These are phyloP conservation scores for Peromyscus nudipes DNA, from an alignment of 2,797 vertebrate species.

Conservation along the genomic window DNA sequence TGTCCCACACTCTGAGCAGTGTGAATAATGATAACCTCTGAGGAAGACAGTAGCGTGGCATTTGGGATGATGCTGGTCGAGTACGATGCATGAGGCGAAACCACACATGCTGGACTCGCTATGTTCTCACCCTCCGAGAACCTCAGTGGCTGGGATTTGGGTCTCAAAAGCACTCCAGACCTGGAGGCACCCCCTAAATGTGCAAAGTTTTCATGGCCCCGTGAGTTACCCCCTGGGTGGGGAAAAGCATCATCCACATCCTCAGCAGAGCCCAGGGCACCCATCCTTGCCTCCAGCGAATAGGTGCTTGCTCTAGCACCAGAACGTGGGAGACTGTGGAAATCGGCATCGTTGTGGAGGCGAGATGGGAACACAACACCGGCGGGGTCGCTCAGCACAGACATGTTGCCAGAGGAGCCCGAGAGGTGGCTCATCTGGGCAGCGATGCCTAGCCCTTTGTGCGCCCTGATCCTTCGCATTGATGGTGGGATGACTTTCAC, in stretches of 20 bases:
- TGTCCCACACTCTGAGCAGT: constrained; percentile 86
- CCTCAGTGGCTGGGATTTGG: constrained; percentile 94
- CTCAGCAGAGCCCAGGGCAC: constrained; percentile 89
- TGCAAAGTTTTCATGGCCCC: constrained; percentile 90
- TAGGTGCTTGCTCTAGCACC: constrained; percentile 93
- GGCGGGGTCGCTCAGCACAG: constrained; percentile 91
- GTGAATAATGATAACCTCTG: constrained; percentile 93
- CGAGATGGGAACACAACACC: constrained; percentile 90
- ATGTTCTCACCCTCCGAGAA: constrained; percentile 89
- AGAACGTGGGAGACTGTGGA: constrained; percentile 95
- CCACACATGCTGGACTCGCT: constrained; percentile 90
- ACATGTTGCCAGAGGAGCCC: constrained; percentile 95
- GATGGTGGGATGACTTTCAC: constrained; percentile 96
- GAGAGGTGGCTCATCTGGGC: constrained; percentile 96
- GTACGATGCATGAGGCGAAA: constrained; percentile 95
- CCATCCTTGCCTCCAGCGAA: constrained; percentile 90
- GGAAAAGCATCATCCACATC: constrained; percentile 83
- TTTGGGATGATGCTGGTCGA: constrained; percentile 96
- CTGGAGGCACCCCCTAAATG: constrained; percentile 90
- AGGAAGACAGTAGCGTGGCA: constrained; percentile 93
- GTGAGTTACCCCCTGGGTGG: constrained; percentile 90
- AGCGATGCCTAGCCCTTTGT: constrained; percentile 97
- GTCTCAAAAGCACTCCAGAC: constrained; percentile 87
- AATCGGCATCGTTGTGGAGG: constrained; percentile 91
- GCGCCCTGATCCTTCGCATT: constrained; percentile 96